phyloP scores from a whole-genome alignment of 2,797 vertebrate genomes.

The Etheostoma nigrum region DNA sequence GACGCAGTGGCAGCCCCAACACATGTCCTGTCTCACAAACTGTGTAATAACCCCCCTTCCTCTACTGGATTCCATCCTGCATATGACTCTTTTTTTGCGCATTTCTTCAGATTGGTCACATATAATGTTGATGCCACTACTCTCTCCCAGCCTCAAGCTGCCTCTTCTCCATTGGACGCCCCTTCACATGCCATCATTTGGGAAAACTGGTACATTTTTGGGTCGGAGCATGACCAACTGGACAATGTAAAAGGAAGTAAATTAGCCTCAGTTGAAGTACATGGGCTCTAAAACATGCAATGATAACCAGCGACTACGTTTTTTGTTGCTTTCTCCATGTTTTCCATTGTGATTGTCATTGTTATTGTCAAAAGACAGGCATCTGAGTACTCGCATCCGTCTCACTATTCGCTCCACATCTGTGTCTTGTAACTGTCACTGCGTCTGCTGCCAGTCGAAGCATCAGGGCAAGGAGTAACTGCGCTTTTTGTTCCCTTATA shows the following conservation, averaged over 20 bases:
- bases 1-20: slow-evolving; percentile 79
- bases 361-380: slow-evolving; percentile 16
- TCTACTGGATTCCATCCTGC: slow-evolving; percentile 52
- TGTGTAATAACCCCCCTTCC: slow-evolving; percentile 45
- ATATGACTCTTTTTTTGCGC: slow-evolving; percentile 53
- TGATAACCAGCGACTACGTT: slow-evolving; percentile 32
- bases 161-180: slow-evolving; percentile 46
- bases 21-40: slow-evolving; percentile 50
- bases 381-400: slow-evolving; percentile 22
- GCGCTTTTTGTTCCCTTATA: slow-evolving; percentile 64
- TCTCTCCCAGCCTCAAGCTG: slow-evolving; percentile 15
- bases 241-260: slow-evolving; percentile 63
- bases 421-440: slow-evolving; percentile 68
- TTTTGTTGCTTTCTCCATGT: slow-evolving; percentile 53
- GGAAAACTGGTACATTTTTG: slow-evolving; percentile 58
- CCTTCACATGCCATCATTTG: slow-evolving; percentile 44
- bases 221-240: slow-evolving; percentile 51
- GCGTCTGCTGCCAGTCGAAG: slow-evolving; percentile 83
- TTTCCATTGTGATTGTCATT: slow-evolving; percentile 31
- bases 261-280: slow-evolving; percentile 40
- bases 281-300: slow-evolving; percentile 42
- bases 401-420: slow-evolving; percentile 36
- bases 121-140: slow-evolving; percentile 42
- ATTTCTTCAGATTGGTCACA: slow-evolving; percentile 53
- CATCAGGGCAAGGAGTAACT: slow-evolving; percentile 80